Percentiles rank a stretch among this genome's conserved stretches.
These are phyloP conservation scores for Idaea aversata DNA, from an alignment of 2,888 invertebrate species.

Conservation along the genomic window DNA sequence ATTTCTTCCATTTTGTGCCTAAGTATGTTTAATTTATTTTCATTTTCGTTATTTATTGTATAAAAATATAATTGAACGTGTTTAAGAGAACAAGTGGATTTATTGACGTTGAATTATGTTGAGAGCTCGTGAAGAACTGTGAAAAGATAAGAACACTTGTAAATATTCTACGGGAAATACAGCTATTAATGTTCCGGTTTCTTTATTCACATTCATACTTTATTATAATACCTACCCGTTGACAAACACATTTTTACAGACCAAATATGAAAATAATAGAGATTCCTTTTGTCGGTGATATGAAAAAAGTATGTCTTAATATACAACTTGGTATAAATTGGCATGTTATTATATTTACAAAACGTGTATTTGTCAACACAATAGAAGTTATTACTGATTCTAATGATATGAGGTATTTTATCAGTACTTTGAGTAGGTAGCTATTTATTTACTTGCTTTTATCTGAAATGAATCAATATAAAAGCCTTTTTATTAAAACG, in stretches of 20 bases:
- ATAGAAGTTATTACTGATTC: neutral
- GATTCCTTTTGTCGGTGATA: too few species aligned
- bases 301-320: neutral
- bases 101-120: slow-evolving; percentile 18
- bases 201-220: slow-evolving; percentile 7
- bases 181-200: slow-evolving; percentile 11
- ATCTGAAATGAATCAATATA: neutral
- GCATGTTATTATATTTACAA: neutral
- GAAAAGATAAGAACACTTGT: slow-evolving; percentile 21
- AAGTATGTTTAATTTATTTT: slow-evolving; percentile 2
- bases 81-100: slow-evolving; percentile 16
- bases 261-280: neutral
- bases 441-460: neutral
- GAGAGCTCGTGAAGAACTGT: slow-evolving; percentile 16
- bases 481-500: neutral
- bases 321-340: neutral
- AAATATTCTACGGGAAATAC: slow-evolving; percentile 18
- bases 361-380: neutral
- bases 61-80: slow-evolving; percentile 10
- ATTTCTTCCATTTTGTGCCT: too few species aligned
- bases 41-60: slow-evolving; percentile 10
- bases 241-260: neutral
- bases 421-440: neutral
- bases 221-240: neutral
- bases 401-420: neutral